phyloP scores from a whole-genome alignment of 2,888 invertebrate species.

The Imbricaverruca yamaguchii region DNA sequence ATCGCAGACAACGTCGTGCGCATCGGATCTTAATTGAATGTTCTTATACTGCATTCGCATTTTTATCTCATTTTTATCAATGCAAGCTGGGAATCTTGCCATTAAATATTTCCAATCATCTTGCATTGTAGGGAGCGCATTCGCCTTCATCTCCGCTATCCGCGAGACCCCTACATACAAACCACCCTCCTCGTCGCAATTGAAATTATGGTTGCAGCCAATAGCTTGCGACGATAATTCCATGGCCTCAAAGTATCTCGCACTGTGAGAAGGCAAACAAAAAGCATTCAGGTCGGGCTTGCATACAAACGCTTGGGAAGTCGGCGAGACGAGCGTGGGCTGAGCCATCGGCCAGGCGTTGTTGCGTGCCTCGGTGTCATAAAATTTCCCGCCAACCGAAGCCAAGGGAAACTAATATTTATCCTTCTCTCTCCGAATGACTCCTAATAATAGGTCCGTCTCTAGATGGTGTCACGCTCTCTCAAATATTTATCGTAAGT shows the following conservation, averaged over 20 bases:
- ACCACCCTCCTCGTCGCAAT: too few species aligned
- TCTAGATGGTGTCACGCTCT: slow-evolving; percentile 19
- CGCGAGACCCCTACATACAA: too few species aligned
- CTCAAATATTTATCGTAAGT: slow-evolving; percentile 14
- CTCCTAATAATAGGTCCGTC: slow-evolving; percentile 20
- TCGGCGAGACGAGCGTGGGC: background rate
- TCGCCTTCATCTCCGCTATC: too few species aligned
- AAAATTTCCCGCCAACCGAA: slow-evolving; percentile 19
- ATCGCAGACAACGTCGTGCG: too few species aligned
- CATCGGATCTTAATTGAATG: too few species aligned
- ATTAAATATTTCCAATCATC: too few species aligned
- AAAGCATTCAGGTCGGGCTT: background rate
- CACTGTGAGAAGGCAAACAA: background rate
- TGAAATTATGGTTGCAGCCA: too few species aligned
- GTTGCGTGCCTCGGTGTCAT: slow-evolving; percentile 16
- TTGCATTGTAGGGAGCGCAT: too few species aligned
- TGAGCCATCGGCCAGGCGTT: background rate
- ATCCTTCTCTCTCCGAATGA: slow-evolving; percentile 21
- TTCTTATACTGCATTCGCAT: too few species aligned
- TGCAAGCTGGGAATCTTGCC: too few species aligned
- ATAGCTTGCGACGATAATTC: background rate
- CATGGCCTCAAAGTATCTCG: background rate
- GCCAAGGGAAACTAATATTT: slow-evolving; percentile 18
- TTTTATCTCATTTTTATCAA: too few species aligned
- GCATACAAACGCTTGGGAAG: background rate